These are phyloP conservation scores for Clamator glandarius DNA, from an alignment of 2,797 vertebrate species.

Conservation along the genomic window DNA sequence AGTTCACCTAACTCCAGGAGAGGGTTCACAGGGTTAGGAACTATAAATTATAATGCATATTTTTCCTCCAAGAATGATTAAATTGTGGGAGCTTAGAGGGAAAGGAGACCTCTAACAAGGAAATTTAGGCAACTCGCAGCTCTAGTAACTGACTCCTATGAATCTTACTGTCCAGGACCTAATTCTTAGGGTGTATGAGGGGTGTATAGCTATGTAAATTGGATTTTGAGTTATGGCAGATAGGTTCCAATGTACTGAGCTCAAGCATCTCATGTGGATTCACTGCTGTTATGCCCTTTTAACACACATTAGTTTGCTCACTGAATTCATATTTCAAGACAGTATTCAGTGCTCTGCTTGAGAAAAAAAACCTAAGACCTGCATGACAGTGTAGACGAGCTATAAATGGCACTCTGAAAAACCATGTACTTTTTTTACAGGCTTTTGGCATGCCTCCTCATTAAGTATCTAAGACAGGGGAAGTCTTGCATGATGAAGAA, in stretches of 20 bases:
- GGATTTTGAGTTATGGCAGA: background rate
- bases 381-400: background rate
- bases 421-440: background rate
- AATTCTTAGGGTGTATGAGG: background rate
- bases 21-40: background rate
- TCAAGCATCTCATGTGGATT: background rate
- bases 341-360: background rate
- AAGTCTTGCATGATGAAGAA: background rate
- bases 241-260: background rate
- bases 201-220: background rate
- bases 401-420: background rate
- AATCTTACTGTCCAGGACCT: background rate
- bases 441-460: background rate
- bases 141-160: background rate
- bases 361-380: background rate
- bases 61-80: background rate
- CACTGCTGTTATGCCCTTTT: background rate
- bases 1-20: background rate
- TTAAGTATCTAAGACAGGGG: background rate
- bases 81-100: background rate
- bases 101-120: background rate
- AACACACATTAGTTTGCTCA: background rate
- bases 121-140: background rate
- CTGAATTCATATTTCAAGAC: background rate
- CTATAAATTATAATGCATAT: background rate